Evolutionary conservation across 2,888 invertebrate species (phyloP).

Genomic region (Leuctra nigra): DNA sequence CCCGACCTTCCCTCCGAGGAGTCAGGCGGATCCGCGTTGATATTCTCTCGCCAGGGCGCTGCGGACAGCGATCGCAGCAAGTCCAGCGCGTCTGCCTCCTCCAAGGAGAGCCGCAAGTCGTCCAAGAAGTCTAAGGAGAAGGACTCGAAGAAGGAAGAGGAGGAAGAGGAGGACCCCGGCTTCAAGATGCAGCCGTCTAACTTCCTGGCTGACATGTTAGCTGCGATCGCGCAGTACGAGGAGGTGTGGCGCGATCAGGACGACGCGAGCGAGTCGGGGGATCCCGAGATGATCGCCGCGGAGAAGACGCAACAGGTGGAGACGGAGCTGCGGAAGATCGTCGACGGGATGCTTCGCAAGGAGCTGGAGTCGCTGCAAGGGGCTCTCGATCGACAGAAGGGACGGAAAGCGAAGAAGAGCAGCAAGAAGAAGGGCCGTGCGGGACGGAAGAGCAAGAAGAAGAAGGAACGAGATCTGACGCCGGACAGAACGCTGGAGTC

Average conservation of each 20-base stretch:
- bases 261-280: constrained; percentile 69
- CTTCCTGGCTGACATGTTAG: constrained; percentile 64
- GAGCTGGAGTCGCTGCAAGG: constrained; percentile 49
- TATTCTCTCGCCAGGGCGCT: constrained; percentile 66
- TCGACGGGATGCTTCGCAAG: constrained; percentile 60
- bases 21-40: constrained; percentile 78
- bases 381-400: constrained; percentile 68
- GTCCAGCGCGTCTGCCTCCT: constrained; percentile 57
- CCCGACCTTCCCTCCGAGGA: constrained; percentile 91
- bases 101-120: constrained; percentile 38
- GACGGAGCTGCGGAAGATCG: constrained; percentile 69
- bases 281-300: constrained; percentile 73
- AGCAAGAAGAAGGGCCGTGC: constrained; percentile 55
- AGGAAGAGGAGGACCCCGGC: constrained; percentile 57
- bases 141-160: constrained; percentile 52
- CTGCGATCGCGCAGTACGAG: constrained; percentile 68
- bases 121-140: constrained; percentile 70
- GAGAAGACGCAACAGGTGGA: constrained; percentile 80
- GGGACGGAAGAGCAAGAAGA: constrained; percentile 70
- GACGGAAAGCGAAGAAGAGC: constrained; percentile 63
- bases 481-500: constrained; percentile 81
- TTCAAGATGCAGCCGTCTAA: constrained; percentile 64
- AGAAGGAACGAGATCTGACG: constrained; percentile 91
- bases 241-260: constrained; percentile 79
- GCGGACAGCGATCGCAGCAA: constrained; percentile 63